phyloP scores from a whole-genome alignment of 2,797 vertebrate species.

The Lemur catta region DNA sequence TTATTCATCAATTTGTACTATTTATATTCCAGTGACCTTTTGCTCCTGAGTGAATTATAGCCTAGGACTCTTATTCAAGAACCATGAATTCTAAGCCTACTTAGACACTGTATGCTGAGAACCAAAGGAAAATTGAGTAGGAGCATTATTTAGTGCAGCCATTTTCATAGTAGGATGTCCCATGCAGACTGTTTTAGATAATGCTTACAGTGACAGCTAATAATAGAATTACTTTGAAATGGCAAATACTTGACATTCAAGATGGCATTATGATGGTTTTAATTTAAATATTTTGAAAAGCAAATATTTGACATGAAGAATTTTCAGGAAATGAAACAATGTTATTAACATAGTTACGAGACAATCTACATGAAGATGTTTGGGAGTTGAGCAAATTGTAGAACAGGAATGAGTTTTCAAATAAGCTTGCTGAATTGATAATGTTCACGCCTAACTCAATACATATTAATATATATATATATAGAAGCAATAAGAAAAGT shows the following conservation, averaged over 20 bases:
- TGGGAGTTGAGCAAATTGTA: background rate
- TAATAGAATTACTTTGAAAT: background rate
- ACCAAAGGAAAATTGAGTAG: background rate
- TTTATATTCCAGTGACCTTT: background rate
- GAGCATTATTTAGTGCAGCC: background rate
- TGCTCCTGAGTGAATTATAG: background rate
- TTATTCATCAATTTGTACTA: background rate
- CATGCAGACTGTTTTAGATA: background rate
- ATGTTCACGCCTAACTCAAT: background rate
- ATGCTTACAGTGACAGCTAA: background rate
- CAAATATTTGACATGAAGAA: background rate
- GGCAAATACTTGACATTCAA: background rate
- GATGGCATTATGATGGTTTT: background rate
- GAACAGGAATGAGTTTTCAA: background rate
- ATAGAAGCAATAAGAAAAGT: background rate
- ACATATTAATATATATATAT: background rate
- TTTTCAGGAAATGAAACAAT: background rate
- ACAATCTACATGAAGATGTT: background rate
- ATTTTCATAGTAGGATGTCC: background rate
- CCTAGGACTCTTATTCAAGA: background rate
- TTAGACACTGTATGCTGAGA: background rate
- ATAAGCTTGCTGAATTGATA: background rate
- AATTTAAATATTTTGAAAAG: background rate
- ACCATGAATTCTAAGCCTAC: background rate
- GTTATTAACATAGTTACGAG: background rate